Conservation (phyloP, 2,888 invertebrate genomes). For the Podabrus alpinus region DNA sequence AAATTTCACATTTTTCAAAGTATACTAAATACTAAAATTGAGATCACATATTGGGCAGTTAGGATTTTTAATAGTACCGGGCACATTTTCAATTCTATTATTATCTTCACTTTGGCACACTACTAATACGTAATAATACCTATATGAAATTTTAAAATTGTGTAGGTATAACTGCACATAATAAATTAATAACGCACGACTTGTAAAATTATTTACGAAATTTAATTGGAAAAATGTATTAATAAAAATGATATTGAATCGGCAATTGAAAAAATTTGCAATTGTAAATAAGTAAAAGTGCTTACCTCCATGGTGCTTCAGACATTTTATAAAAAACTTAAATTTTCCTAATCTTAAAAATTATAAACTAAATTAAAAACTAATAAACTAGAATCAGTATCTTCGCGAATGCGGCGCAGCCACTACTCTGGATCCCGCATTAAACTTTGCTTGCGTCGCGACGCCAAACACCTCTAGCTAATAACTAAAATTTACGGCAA, state of each 20-base stretch:
- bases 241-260: not conserved
- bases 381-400: constrained; percentile 17
- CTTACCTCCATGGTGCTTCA: constrained; percentile 30
- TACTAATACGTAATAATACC: not conserved
- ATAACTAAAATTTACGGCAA: constrained; percentile 28
- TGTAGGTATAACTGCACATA: not conserved
- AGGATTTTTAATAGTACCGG: constrained; percentile 6
- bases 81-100: constrained; percentile 24
- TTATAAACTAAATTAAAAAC: constrained; percentile 16
- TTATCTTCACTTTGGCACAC: constrained; percentile 25
- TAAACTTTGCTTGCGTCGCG: constrained; percentile 33
- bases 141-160: not conserved
- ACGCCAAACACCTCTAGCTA: constrained; percentile 24
- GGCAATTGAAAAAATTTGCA: not conserved
- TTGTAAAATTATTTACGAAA: not conserved
- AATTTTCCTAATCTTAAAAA: constrained; percentile 8
- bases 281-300: not conserved
- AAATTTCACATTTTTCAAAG: not conserved
- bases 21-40: not conserved
- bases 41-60: not conserved
- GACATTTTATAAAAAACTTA: constrained; percentile 21
- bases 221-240: not conserved
- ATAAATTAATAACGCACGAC: not conserved
- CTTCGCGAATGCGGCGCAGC: constrained; percentile 33
- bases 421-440: constrained; percentile 33